phyloP scores from a whole-genome alignment of 2,113 vertebrate species.

The Entomyzon cyanotis region DNA sequence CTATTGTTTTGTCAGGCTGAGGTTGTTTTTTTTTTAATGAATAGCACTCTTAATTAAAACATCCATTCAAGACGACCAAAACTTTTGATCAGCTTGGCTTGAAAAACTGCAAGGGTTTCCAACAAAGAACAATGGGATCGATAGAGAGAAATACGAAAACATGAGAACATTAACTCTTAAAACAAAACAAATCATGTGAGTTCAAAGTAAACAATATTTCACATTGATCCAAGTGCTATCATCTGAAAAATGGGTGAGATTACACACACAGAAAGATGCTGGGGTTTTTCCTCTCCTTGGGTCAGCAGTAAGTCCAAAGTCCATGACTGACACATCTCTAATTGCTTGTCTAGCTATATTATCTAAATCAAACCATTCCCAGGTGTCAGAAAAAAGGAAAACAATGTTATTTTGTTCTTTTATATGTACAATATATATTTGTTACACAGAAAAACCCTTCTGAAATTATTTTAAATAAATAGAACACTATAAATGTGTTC shows the following conservation, averaged over 20 bases:
- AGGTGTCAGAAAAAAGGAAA: background rate
- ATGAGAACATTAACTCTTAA: background rate
- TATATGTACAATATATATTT: background rate
- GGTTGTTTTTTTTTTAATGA: background rate
- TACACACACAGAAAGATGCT: background rate
- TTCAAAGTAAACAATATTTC: background rate
- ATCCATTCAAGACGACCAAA: background rate
- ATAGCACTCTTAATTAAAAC: background rate
- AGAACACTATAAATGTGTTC: background rate
- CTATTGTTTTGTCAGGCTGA: background rate
- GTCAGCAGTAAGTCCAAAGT: background rate
- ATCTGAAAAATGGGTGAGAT: background rate
- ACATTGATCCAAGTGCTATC: background rate
- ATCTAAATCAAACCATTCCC: background rate
- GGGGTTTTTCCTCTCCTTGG: rapidly evolving
- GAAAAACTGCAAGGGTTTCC: background rate
- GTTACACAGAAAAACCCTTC: background rate
- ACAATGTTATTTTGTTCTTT: background rate
- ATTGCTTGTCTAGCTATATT: background rate
- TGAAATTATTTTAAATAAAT: background rate
- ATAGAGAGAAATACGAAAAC: background rate
- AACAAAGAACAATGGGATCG: background rate
- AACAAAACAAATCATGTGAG: background rate
- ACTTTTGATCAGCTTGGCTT: background rate
- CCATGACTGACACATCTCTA: background rate